Conservation (phyloP, 2,113 vertebrate species). For the Corythoichthys intestinalis region DNA sequence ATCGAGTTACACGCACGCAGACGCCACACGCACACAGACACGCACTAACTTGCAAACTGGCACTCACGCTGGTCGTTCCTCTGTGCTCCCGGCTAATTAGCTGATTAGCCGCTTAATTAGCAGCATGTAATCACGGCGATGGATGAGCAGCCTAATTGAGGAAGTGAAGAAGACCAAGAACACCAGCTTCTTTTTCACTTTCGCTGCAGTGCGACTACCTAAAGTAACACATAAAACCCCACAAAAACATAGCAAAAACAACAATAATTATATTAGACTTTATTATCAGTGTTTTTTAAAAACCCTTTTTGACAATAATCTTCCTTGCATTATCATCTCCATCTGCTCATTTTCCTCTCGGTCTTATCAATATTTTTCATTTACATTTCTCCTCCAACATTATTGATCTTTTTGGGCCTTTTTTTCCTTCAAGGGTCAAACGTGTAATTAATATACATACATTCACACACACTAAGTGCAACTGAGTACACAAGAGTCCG, state of each 20-base stretch:
- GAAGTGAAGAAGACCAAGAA: conserved; percentile 55
- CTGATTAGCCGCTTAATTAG: conserved; percentile 73
- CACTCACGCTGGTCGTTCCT: conserved; percentile 32
- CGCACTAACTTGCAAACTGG: conserved; percentile 11
- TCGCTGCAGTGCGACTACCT: not conserved
- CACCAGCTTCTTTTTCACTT: conserved; percentile 39
- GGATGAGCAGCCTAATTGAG: conserved; percentile 63
- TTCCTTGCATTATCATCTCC: not conserved
- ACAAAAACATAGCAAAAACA: too few relatives aligned
- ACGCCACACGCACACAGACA: conserved; percentile 11
- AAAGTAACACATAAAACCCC: too few relatives aligned
- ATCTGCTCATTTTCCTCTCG: not conserved
- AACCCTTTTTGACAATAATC: too few relatives aligned
- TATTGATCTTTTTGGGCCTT: conserved; percentile 39
- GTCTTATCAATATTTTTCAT: conserved; percentile 65
- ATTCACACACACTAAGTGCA: not conserved
- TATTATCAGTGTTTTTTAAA: too few relatives aligned
- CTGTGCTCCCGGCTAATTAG: conserved; percentile 65
- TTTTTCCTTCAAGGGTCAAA: conserved; percentile 51
- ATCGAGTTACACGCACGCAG: not conserved
- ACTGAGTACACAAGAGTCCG: too few relatives aligned
- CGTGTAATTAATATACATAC: conserved; percentile 54
- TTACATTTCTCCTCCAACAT: conserved; percentile 50
- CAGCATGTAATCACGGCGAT: conserved; percentile 64
- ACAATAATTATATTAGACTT: too few relatives aligned